phyloP scores from a whole-genome alignment of 2,888 invertebrate genomes.

The Hymenopus coronatus region DNA sequence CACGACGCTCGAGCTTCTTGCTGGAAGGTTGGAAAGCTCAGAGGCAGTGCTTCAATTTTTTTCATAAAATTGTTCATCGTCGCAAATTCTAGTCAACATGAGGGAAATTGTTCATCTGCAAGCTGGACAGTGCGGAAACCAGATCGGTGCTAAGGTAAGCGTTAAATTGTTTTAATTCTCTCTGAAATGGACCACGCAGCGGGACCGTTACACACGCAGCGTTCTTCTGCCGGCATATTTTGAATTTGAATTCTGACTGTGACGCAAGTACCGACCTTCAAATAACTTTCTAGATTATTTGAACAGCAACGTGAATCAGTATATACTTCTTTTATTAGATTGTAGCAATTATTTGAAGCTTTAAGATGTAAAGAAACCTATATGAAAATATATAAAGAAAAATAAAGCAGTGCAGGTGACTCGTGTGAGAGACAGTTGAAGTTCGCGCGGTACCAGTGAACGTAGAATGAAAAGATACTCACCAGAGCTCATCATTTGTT shows the following conservation, averaged over 20 bases:
- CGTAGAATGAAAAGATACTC: too few species aligned
- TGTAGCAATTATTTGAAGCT: too few species aligned
- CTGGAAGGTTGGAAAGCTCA: neutral
- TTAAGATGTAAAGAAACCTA: too few species aligned
- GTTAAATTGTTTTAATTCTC: neutral
- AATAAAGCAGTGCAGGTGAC: too few species aligned
- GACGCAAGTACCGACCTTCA: too few species aligned
- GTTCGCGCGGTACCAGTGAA: too few species aligned
- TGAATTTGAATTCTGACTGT: neutral
- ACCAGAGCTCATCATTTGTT: too few species aligned
- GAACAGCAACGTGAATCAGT: too few species aligned
- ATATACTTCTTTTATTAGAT: too few species aligned
- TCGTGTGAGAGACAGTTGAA: too few species aligned
- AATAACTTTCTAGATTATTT: neutral
- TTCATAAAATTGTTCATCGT: neutral
- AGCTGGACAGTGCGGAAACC: conserved; percentile 62
- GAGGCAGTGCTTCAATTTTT: neutral
- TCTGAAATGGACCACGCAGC: neutral
- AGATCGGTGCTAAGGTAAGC: conserved; percentile 59
- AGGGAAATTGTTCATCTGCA: conserved; percentile 62
- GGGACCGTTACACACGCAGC: neutral
- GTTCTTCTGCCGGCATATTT: neutral
- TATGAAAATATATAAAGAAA: too few species aligned
- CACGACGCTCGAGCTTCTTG: neutral
- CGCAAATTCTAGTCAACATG: conserved; percentile 45